Percentiles rank a stretch among this genome's conserved stretches.
Evolutionary conservation across 2,113 vertebrate genomes (phyloP).

Genomic region (Passer domesticus): DNA sequence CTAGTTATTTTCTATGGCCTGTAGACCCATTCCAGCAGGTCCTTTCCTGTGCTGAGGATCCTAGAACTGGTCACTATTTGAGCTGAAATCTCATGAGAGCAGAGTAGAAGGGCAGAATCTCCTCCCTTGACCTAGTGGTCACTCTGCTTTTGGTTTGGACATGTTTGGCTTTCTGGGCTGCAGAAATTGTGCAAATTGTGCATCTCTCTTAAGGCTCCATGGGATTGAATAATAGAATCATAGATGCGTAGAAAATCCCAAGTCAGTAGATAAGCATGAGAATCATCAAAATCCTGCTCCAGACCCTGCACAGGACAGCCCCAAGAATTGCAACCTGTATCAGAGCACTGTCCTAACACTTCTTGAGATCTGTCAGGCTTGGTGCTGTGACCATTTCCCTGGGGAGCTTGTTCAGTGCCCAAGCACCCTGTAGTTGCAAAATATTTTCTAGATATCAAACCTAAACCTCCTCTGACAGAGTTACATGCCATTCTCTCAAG

Average conservation of each 20-base stretch:
- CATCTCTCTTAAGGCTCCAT: background rate
- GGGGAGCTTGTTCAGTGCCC: background rate
- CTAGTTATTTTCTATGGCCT: background rate
- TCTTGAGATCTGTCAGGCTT: background rate
- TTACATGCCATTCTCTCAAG: background rate
- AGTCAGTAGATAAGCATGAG: background rate
- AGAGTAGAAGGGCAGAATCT: background rate
- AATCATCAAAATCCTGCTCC: background rate
- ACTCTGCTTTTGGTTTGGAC: background rate
- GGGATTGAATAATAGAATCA: background rate
- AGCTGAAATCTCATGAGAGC: background rate
- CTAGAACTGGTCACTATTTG: background rate
- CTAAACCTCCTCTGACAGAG: background rate
- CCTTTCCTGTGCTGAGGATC: background rate
- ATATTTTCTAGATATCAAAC: background rate
- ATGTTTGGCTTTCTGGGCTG: background rate
- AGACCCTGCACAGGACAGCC: background rate
- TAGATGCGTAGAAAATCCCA: background rate
- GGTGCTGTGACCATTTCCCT: background rate
- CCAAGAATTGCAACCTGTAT: rapidly evolving
- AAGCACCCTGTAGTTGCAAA: rapidly evolving
- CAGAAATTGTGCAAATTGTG: background rate
- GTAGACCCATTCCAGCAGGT: background rate
- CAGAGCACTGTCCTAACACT: background rate
- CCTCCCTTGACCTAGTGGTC: background rate